phyloP scores from a whole-genome alignment of 64 coral and sea anemone species.

The Catalaphyllia jardinei region DNA sequence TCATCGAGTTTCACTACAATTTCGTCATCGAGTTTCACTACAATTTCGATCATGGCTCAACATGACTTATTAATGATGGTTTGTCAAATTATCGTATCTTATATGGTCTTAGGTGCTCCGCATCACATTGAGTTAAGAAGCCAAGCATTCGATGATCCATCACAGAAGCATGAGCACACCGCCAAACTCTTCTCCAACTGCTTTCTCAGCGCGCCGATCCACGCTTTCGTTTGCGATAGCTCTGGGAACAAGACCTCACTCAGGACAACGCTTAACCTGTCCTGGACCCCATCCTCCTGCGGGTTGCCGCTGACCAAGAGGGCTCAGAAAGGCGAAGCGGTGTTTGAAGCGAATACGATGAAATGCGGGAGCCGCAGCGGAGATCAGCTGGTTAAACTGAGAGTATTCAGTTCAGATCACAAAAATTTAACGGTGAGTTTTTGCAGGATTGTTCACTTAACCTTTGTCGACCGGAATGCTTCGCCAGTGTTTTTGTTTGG shows the following conservation, averaged over 20 bases:
- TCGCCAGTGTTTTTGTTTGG: too few species aligned
- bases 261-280: slow-evolving; percentile 58
- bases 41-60: too few species aligned
- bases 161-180: slow-evolving; percentile 58
- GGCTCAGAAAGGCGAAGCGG: slow-evolving; percentile 61
- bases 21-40: too few species aligned
- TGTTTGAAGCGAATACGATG: slow-evolving; percentile 63
- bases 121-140: slow-evolving; percentile 87
- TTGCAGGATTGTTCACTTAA: neutral
- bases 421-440: slow-evolving; percentile 56
- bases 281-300: slow-evolving; percentile 61
- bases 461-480: neutral
- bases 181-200: slow-evolving; percentile 64
- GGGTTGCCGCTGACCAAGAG: slow-evolving; percentile 62
- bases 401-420: slow-evolving; percentile 67
- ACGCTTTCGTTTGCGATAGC: slow-evolving; percentile 71
- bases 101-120: slow-evolving; percentile 41
- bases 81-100: too few species aligned
- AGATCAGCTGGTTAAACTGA: slow-evolving; percentile 70
- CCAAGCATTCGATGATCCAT: slow-evolving; percentile 67
- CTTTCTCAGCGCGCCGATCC: slow-evolving; percentile 46
- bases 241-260: slow-evolving; percentile 77
- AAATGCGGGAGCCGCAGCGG: slow-evolving; percentile 48
- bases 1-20: too few species aligned
- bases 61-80: too few species aligned